Percentiles rank a stretch among this genome's conserved stretches.
phyloP scores from a whole-genome alignment of 2,797 vertebrate species.

The Mormyrops attenuatus region DNA sequence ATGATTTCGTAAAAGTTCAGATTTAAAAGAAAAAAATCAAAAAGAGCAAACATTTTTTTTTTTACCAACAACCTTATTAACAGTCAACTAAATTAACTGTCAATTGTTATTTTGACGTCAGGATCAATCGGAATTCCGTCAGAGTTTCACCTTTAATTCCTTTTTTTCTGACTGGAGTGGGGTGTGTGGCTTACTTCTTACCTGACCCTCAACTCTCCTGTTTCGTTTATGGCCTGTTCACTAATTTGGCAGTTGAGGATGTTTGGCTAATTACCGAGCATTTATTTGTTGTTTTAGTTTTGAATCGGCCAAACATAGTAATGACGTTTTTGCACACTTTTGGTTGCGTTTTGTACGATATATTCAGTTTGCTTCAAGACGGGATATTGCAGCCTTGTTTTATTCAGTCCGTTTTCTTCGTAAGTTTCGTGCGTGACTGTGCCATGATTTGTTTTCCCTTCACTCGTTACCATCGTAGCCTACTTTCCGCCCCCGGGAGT shows the following conservation, averaged over 20 bases:
- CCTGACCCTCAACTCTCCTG: slow-evolving; percentile 6
- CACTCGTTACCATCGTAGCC: neutral
- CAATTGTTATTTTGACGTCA: neutral
- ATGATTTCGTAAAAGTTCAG: neutral
- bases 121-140: neutral
- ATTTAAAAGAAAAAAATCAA: neutral
- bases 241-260: slow-evolving; percentile 16
- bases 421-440: neutral
- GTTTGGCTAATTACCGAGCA: slow-evolving; percentile 15
- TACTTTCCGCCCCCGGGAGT: neutral
- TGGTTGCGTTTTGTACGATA: neutral
- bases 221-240: slow-evolving; percentile 13
- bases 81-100: neutral
- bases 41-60: neutral
- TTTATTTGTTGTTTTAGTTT: slow-evolving; percentile 16
- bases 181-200: slow-evolving; percentile 12
- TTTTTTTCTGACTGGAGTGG: neutral
- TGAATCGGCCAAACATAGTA: neutral
- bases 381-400: neutral
- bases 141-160: neutral
- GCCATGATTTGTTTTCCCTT: neutral
- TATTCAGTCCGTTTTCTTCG: neutral
- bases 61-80: neutral
- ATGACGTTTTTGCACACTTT: neutral
- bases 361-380: neutral